A percentile compares a stretch with the other conserved stretches of the same genome.
These are phyloP conservation scores for Odontamblyopus lacepedii DNA, from an alignment of 2,797 vertebrate species.

Conservation along the genomic window DNA sequence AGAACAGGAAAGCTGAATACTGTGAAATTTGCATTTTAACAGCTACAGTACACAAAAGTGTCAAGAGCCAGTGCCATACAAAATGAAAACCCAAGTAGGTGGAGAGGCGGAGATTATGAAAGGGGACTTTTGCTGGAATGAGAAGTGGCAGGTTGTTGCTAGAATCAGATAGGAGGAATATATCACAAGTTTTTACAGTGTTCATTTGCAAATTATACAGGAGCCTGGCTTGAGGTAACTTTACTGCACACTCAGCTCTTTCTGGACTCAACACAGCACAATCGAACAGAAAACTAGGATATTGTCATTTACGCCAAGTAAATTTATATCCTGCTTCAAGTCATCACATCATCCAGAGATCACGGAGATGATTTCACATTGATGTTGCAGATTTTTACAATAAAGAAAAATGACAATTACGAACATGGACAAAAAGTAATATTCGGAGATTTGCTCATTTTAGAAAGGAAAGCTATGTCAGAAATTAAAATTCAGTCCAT, in stretches of 20 bases:
- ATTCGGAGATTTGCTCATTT: background rate
- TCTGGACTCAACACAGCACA: background rate
- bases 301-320: background rate
- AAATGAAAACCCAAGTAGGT: conserved; percentile 40
- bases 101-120: conserved; percentile 29
- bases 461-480: conserved; percentile 20
- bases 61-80: conserved; percentile 54
- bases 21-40: conserved; percentile 75
- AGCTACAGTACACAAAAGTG: conserved; percentile 69
- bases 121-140: conserved; percentile 26
- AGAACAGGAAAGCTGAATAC: conserved; percentile 67
- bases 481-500: conserved; percentile 20
- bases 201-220: conserved; percentile 11
- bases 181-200: conserved; percentile 27
- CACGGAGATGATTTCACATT: background rate
- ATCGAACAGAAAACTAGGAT: background rate
- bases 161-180: conserved; percentile 37
- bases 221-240: background rate
- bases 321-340: conserved; percentile 1
- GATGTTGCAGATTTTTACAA: background rate
- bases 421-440: background rate
- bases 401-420: background rate
- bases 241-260: conserved; percentile 5
- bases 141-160: conserved; percentile 19
- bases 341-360: background rate